Percentiles rank a stretch among this genome's conserved stretches.
Evolutionary conservation across 2,113 vertebrate genomes (phyloP).

Genomic region (Cavia aperea): DNA sequence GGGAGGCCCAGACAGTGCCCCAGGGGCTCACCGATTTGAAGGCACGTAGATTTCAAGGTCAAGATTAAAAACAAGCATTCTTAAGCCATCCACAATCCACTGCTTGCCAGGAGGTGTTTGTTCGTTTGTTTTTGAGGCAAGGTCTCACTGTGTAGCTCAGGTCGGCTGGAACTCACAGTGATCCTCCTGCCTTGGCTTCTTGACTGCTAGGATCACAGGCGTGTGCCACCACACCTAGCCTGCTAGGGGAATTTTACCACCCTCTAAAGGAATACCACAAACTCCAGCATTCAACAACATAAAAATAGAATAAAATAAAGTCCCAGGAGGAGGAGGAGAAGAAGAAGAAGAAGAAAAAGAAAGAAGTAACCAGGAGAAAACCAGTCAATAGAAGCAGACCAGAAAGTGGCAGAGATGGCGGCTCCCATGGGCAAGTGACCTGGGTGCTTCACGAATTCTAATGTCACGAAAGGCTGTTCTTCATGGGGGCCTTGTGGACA

Average conservation of each 20-base stretch:
- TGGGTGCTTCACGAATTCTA: background rate
- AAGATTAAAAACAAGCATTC: background rate
- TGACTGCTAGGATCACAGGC: background rate
- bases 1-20: no score
- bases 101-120: background rate
- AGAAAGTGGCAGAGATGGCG: background rate
- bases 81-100: background rate
- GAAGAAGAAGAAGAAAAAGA: background rate
- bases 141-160: background rate
- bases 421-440: background rate
- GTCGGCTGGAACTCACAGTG: background rate
- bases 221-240: background rate
- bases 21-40: background rate
- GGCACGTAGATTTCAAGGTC: background rate
- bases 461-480: background rate
- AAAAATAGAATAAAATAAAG: background rate
- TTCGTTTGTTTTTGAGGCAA: background rate
- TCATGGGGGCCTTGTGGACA: background rate
- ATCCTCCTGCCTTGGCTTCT: background rate
- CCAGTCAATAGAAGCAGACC: background rate
- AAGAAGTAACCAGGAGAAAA: background rate
- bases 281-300: background rate
- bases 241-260: background rate
- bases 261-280: background rate
- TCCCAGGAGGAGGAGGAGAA: no score